Conservation (phyloP, 64 coral and sea anemone genomes). For the Montipora sp. region DNA sequence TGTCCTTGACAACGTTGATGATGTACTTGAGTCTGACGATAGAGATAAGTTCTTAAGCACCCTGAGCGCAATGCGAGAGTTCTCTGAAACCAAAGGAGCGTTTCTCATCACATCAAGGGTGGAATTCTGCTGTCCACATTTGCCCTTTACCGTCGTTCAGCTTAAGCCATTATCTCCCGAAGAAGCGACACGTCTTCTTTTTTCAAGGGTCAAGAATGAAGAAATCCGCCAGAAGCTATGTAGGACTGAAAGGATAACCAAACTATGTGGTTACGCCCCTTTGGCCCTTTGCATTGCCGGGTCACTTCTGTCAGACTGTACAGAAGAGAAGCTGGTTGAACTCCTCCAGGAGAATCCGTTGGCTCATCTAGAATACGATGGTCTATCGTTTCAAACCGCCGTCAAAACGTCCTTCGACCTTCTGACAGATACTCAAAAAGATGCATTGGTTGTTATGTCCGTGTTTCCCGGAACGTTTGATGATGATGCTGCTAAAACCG, state of each 20-base stretch:
- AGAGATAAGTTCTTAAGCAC: too few relatives aligned
- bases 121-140: neutral
- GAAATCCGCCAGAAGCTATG: neutral
- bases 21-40: neutral
- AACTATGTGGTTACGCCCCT: constrained; percentile 45
- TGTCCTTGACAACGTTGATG: constrained; percentile 46
- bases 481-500: constrained; percentile 27
- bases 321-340: neutral
- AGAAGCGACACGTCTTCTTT: neutral
- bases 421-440: neutral
- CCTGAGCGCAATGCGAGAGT: too few relatives aligned
- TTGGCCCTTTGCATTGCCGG: constrained; percentile 54
- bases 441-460: constrained; percentile 13
- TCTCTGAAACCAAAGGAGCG: too few relatives aligned
- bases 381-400: neutral
- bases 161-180: neutral
- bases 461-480: constrained; percentile 47
- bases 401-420: constrained; percentile 29
- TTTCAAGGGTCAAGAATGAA: neutral
- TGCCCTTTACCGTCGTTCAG: neutral
- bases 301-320: constrained; percentile 29
- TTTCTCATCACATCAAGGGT: neutral
- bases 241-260: neutral
- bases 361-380: neutral
- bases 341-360: constrained; percentile 11